phyloP scores from a whole-genome alignment of 2,113 vertebrate species.

The Hylia prasina region DNA sequence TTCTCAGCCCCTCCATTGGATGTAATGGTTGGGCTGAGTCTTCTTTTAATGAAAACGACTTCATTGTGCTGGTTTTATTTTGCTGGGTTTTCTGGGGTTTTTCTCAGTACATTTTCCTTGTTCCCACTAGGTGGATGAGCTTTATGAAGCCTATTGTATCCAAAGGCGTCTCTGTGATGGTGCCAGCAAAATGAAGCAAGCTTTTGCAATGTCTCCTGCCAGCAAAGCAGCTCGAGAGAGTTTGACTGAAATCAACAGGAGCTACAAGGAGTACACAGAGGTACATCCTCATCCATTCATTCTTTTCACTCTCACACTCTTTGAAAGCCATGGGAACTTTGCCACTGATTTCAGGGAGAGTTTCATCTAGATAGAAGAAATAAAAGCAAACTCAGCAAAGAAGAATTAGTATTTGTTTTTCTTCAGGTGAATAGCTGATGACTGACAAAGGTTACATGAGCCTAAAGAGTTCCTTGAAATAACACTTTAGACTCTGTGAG shows the following conservation, averaged over 20 bases:
- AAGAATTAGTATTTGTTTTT: background rate
- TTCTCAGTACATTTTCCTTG: background rate
- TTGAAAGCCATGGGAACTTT: background rate
- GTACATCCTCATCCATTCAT: conserved; percentile 50
- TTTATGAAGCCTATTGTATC: conserved; percentile 97
- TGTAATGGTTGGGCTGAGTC: background rate
- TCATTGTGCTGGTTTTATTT: background rate
- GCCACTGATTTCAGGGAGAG: background rate
- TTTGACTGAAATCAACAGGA: conserved; percentile 87
- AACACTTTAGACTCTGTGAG: background rate
- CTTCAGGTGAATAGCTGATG: background rate
- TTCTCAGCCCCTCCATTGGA: background rate
- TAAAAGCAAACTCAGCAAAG: background rate
- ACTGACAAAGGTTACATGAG: background rate
- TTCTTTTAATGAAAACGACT: background rate
- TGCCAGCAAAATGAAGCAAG: conserved; percentile 96
- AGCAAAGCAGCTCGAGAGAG: conserved; percentile 94
- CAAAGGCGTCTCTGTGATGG: conserved; percentile 93
- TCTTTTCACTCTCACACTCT: background rate
- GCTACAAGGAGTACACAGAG: conserved; percentile 95
- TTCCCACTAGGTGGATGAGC: conserved; percentile 86
- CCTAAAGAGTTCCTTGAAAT: background rate
- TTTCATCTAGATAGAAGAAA: background rate
- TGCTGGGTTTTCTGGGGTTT: background rate
- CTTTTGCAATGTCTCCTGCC: conserved; percentile 90